Base-by-base conservation (phyloP, 2,888 invertebrate species). In the Thecocarcelia acutangulata region DNA sequence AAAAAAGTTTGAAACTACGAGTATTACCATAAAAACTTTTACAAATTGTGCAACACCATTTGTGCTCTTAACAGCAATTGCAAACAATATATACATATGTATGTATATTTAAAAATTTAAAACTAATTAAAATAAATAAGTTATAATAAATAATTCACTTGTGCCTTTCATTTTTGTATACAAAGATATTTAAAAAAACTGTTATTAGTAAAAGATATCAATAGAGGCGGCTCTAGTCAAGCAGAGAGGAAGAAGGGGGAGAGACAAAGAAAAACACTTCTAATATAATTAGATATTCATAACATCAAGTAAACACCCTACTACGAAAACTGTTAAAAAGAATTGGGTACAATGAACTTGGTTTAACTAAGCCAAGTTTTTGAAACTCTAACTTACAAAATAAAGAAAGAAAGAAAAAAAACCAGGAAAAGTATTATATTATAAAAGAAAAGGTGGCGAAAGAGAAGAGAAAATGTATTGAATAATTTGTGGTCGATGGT, bases 331-430 rank as follows among this genome's bases (percentile, higher is more conserved):
- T 24, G 13, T 6, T 9, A 2, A 4, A 37, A 37, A 48, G 1
- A 33, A 33, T 1, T 33, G 33, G 69, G 79, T 69, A 69, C 74
- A 80, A 0, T 74, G 74, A 80, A 80, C 79, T 15, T 15, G 33
- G 13, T 52, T 66, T 73, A 13, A 56, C 15, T 48, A 72, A 78
- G 58, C 15, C 40, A 28, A 70, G 66, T 52, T 66, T 63, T 64
- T 58, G 33, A 78, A 58, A 64, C 59, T 48, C 5, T 12, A 19
- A 13, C 61, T 46, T 54, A 61, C 33, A 46, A n/a, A 50, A 24
- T 15, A 40, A 40, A n/a, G 50, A 28, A 44, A 21, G 4, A 28
- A 3, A 40, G 9, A 40, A 8, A 28, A 3, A 40, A 12, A 40
- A 21, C 19, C 54, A 15, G 13, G 28, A 61, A 66, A 37, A 48